phyloP scores from a whole-genome alignment of 2,113 vertebrate species.

The Thalassarche chlororhynchos region DNA sequence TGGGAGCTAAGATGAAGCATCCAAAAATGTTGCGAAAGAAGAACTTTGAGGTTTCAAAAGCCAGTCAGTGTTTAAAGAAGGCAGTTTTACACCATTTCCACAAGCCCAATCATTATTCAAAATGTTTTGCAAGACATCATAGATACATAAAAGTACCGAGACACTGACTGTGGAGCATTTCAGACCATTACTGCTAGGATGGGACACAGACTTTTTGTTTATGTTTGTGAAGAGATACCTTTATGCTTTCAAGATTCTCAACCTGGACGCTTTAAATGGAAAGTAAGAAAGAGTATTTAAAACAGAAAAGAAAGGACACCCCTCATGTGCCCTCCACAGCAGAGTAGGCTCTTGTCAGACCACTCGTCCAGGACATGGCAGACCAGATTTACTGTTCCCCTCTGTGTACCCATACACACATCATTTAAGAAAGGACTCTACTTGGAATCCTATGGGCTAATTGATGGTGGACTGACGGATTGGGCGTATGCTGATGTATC shows the following conservation, averaged over 20 bases:
- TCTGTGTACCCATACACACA: not conserved
- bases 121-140: not conserved
- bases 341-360: not conserved
- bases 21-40: not conserved
- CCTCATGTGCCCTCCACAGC: not conserved
- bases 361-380: not conserved
- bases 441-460: not conserved
- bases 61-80: not conserved
- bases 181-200: not conserved
- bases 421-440: not conserved
- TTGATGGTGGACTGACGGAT: not conserved
- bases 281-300: not conserved
- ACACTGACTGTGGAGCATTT: not conserved
- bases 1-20: not conserved
- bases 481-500: not conserved
- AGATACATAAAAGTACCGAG: not conserved
- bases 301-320: not conserved
- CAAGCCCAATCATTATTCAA: not conserved
- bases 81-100: not conserved
- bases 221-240: not conserved
- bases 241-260: not conserved
- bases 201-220: accelerated
- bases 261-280: not conserved
- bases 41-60: not conserved
- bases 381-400: not conserved